A percentile compares a stretch with the other conserved stretches of the same genome.
phyloP scores from a whole-genome alignment of 2,888 invertebrate genomes.

The Hipparchia semele region DNA sequence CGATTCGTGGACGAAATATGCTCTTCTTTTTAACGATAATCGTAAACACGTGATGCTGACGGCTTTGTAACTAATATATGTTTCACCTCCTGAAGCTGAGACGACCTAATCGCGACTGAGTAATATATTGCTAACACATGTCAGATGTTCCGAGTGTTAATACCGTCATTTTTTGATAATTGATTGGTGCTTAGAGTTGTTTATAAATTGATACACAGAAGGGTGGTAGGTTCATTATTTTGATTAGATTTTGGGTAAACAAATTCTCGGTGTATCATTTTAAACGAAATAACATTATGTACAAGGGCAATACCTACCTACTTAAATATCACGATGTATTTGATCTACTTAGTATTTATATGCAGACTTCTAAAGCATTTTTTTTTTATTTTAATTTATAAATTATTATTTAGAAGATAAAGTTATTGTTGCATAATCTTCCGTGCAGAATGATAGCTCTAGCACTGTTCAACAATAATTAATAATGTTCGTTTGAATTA shows the following conservation, averaged over 20 bases:
- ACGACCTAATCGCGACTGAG: conserved; percentile 13
- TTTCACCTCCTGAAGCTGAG: conserved; percentile 4
- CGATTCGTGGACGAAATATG: conserved; percentile 47
- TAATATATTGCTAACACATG: conserved; percentile 15
- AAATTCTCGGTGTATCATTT: no score
- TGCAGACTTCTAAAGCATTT: no score
- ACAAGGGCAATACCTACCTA: no score
- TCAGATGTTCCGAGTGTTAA: not conserved
- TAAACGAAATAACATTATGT: no score
- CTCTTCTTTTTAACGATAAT: conserved; percentile 50
- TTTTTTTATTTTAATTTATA: no score
- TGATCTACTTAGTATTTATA: no score
- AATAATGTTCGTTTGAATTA: no score
- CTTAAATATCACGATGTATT: no score
- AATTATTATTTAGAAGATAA: no score
- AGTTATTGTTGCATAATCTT: no score
- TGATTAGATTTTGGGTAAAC: not conserved
- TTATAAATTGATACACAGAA: not conserved
- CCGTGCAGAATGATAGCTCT: no score
- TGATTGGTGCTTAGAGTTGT: not conserved
- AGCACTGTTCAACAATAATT: no score
- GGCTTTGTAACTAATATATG: conserved; percentile 45
- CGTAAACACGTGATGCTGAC: conserved; percentile 49
- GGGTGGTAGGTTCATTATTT: not conserved
- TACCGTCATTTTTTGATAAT: conserved; percentile 7